Base-by-base conservation (phyloP, 2,797 vertebrate genomes). In the Semotilus atromaculatus region DNA sequence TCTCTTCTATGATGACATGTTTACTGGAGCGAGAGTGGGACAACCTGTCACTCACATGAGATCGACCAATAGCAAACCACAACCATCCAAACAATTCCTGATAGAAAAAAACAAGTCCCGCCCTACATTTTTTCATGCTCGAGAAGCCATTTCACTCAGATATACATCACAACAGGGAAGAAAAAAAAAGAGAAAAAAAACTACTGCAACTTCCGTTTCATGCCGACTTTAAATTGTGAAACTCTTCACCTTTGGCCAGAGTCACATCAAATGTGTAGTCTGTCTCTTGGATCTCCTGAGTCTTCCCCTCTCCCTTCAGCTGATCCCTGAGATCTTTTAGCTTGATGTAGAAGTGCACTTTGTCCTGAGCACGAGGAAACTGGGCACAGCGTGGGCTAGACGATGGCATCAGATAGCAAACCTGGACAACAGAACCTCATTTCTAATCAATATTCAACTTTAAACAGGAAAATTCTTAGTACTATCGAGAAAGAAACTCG, bases 321-420 rank as follows among this genome's bases (percentile, higher is more conserved):
- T 98, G 94, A 90, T 99, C 96, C 82, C 98, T 91, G 68, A 99
- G 92, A 55, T 99, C 98, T 89, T 98, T 99, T 91, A 99, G 95
- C 89, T 98, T 99, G 92, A 99, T 98, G 89, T 99, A 99, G 93
- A 98, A 99, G 92, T 99, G 98, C 21, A 99, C 98, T 90, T 99
- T 99, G 90, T 99, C 98, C 91, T 99, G 98, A 10, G 98, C 98
- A 0, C 98, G 96, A 6, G 98, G 98, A 89, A 99, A 99, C 95
- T 99, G 98, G 78, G 98, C 98, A 89, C 98, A 99, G 45, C 98
- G 95, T 1, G 98, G 98, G 72, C 98, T 99, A 29, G 98, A 99
- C 0, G 98, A 99, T 0, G 98, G 98, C 98, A 99, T 99, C 75
- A 99, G 93, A 0, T 97, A 99, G 92, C 97, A 98, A 64, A 99